A percentile compares a stretch with the other conserved stretches of the same genome.
phyloP scores from a whole-genome alignment of 2,113 vertebrate species.

The Oreochromis spilurus region DNA sequence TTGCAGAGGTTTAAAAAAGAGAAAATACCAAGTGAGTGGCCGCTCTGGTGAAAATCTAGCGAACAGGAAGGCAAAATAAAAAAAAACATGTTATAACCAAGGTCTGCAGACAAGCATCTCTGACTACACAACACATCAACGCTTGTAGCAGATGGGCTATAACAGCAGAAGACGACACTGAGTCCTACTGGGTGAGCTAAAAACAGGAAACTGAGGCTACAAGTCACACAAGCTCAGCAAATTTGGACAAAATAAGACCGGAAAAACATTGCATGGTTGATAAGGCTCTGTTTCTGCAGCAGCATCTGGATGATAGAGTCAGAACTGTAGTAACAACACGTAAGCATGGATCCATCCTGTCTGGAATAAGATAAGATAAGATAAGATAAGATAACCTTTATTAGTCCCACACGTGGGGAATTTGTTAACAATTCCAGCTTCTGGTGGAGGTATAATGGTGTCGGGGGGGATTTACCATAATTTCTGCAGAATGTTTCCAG shows the following conservation, averaged over 20 bases:
- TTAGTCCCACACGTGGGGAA: too few relatives aligned
- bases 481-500: too few relatives aligned
- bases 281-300: not conserved
- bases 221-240: not conserved
- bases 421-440: too few relatives aligned
- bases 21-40: not conserved
- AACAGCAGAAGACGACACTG: not conserved
- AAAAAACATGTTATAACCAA: not conserved
- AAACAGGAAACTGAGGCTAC: not conserved
- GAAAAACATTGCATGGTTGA: not conserved
- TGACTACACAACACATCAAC: not conserved
- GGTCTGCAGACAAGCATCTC: not conserved
- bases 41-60: rapidly evolving
- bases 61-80: not conserved
- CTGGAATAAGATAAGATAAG: too few relatives aligned
- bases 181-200: not conserved
- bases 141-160: not conserved
- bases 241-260: not conserved
- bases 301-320: too few relatives aligned
- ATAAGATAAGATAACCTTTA: too few relatives aligned
- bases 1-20: not conserved
- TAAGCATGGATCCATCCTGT: too few relatives aligned
- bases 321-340: too few relatives aligned
- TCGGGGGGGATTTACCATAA: too few relatives aligned
- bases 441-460: too few relatives aligned